Evolutionary conservation across 2,888 invertebrate species (phyloP).

Genomic region (Andricus curvator): DNA sequence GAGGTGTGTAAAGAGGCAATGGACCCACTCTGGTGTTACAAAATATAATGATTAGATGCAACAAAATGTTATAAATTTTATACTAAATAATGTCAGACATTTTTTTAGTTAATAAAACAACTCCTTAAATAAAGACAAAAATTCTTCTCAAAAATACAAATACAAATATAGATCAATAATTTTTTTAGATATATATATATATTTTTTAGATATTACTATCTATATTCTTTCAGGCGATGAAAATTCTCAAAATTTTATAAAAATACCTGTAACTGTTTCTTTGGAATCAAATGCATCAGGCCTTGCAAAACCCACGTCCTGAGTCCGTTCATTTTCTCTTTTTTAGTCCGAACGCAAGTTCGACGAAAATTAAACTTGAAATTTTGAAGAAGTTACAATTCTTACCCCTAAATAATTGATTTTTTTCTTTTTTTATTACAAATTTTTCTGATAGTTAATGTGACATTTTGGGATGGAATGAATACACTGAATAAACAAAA

Average conservation of each 20-base stretch:
- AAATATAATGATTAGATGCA: not conserved
- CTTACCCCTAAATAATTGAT: not conserved
- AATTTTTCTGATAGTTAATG: not conserved
- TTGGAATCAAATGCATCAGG: slow-evolving; percentile 27
- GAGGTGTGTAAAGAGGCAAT: slow-evolving; percentile 22
- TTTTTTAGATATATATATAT: no score
- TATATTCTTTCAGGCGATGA: not conserved
- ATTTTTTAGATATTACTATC: not conserved
- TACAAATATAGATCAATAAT: no score
- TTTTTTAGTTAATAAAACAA: not conserved
- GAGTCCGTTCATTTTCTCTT: slow-evolving; percentile 45
- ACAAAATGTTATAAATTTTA: not conserved
- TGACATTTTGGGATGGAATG: slow-evolving; percentile 4
- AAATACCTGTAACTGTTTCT: slow-evolving; percentile 42
- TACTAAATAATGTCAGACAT: no score
- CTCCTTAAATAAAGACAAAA: no score
- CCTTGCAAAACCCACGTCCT: slow-evolving; percentile 36
- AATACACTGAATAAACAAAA: not conserved
- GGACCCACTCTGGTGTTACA: not conserved
- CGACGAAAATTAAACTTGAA: not conserved
- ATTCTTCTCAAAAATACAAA: no score
- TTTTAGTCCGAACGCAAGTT: not conserved
- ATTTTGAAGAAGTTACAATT: not conserved
- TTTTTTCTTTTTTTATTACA: not conserved
- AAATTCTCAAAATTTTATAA: not conserved